A percentile compares a stretch with the other conserved stretches of the same genome.
These are phyloP conservation scores for Beris chalybata DNA, from an alignment of 2,888 invertebrate species.

Conservation along the genomic window DNA sequence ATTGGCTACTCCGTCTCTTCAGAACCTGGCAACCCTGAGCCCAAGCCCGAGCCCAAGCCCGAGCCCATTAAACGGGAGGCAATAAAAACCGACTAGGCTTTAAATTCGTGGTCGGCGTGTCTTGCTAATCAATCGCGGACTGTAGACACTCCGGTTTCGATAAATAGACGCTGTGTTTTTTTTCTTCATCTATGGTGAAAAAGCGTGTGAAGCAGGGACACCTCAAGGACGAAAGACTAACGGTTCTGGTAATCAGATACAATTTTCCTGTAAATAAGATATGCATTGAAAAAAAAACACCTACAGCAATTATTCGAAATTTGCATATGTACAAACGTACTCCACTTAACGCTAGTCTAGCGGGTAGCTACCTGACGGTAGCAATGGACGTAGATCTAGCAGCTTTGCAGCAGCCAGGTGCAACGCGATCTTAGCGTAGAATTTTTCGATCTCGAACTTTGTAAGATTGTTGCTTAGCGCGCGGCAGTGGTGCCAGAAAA, in stretches of 20 bases:
- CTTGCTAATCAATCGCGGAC: no score
- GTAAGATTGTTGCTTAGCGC: no score
- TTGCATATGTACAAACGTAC: no score
- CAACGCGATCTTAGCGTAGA: not conserved
- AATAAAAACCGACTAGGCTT: no score
- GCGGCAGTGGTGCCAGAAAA: no score
- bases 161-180: not conserved
- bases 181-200: no score
- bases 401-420: not conserved
- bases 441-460: no score
- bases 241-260: constrained; percentile 33
- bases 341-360: not conserved
- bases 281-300: constrained; percentile 14
- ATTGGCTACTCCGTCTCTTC: no score
- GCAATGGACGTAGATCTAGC: not conserved
- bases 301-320: not conserved
- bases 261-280: constrained; percentile 19
- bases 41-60: no score
- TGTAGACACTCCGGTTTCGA: not conserved
- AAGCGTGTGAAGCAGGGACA: constrained; percentile 29
- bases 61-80: no score
- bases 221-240: constrained; percentile 37
- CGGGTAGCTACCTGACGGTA: not conserved
- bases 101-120: no score
- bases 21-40: no score